These are phyloP conservation scores for Leptopilina drosophilae DNA, from an alignment of 2,888 invertebrate species.

Conservation along the genomic window DNA sequence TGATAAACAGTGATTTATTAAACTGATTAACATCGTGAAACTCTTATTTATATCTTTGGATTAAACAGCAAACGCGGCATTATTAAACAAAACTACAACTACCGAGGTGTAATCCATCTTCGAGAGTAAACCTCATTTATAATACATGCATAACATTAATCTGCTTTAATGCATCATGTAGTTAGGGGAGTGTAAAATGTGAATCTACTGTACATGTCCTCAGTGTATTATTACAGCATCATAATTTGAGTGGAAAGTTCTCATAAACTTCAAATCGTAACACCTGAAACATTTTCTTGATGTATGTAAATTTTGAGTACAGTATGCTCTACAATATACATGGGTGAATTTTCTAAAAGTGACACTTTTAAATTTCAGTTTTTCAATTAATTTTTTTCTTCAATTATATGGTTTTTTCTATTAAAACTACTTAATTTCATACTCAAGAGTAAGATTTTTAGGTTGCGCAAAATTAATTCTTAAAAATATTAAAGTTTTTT, in stretches of 20 bases:
- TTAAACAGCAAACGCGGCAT: constrained; percentile 20
- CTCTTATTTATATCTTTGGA: not conserved
- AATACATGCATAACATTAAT: constrained; percentile 18
- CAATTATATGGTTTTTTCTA: no score
- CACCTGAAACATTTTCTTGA: not conserved
- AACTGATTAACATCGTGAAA: not conserved
- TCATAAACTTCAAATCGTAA: constrained; percentile 3
- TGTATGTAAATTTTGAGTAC: not conserved
- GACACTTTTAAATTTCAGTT: no score
- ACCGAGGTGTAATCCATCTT: constrained; percentile 33
- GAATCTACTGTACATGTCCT: constrained; percentile 8
- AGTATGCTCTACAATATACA: not conserved
- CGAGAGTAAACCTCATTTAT: constrained; percentile 23
- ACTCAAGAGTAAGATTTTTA: no score
- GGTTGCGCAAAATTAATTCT: no score
- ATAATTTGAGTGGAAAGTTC: constrained; percentile 21
- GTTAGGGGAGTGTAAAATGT: constrained; percentile 25
- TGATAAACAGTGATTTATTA: not conserved
- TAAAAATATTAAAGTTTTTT: no score
- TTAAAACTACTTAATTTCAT: no score
- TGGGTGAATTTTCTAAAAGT: no score
- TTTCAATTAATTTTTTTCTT: no score
- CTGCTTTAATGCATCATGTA: constrained; percentile 29
- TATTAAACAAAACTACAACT: constrained; percentile 22
- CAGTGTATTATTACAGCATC: constrained; percentile 17